Base-by-base conservation (phyloP, 2,797 vertebrate genomes). In the Aselliscus stoliczkanus region DNA sequence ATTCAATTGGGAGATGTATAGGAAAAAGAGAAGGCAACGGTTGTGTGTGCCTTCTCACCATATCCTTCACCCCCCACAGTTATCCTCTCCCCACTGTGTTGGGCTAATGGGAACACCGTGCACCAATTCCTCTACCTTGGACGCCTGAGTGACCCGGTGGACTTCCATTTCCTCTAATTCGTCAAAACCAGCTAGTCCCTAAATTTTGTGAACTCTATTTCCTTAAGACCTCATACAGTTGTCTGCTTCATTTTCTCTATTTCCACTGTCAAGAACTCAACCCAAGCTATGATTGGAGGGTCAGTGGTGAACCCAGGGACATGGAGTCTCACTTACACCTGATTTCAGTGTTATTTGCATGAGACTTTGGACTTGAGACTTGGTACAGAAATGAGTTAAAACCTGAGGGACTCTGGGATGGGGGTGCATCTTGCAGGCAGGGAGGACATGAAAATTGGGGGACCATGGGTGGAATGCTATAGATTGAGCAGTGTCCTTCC, bases 371-470 rank as follows among this genome's bases (percentile, higher is more conserved):
- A 37, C 1, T 31, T 34, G 11, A 25, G 64, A 69, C 29, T 0
- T 56, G 54, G 47, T 21, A 2, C 12, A 29, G 4, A 21, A 62
- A 29, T 34, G 20, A 50, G 10, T 31, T 62, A 21, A 31, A 7
- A 18, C 2, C 27, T 60, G 77, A 0, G 1, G 44, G 18, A n/a
- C 0, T 23, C 37, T 3, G 3, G 29, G 27, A 14, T n/a, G 10
- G 7, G 17, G 13, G 47, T 2, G 4, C 20, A 10, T 62, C 47
- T 31, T 44, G 13, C 37, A 17, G 10, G 1, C 54, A 2, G 73
- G 56, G 20, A 86, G 10, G 27, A 21, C 62, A 14, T 54, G 7
- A 17, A 5, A 52, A 34, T 50, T 5, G 13, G 20, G 27, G 18
- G 7, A 12, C 17, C 31, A 27, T 3, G 18, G 4, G 0, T 44